These are phyloP conservation scores for Poecile atricapillus DNA, from an alignment of 2,113 vertebrate genomes.

Conservation along the genomic window DNA sequence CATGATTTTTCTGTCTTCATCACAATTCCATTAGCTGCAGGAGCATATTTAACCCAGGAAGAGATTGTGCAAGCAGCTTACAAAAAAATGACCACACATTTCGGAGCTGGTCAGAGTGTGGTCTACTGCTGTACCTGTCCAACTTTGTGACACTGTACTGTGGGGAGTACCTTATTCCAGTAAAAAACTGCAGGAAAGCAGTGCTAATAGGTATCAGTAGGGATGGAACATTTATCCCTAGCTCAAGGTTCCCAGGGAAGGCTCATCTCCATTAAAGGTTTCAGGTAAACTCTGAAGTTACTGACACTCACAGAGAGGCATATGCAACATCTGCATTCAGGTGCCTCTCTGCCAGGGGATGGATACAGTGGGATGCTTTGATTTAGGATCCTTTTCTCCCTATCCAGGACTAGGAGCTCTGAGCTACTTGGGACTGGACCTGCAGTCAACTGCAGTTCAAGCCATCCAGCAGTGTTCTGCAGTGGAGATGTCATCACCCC, in stretches of 20 bases:
- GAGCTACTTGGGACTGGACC: neutral
- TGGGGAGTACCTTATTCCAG: neutral
- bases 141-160: neutral
- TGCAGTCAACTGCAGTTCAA: neutral
- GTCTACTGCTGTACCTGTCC: neutral
- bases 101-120: neutral
- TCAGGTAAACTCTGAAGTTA: neutral
- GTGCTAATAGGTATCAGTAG: neutral
- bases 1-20: neutral
- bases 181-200: neutral
- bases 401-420: neutral
- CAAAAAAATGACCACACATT: accelerated
- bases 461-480: neutral
- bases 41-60: neutral
- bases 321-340: neutral
- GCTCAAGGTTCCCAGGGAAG: neutral
- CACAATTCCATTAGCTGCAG: neutral
- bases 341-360: neutral
- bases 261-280: neutral
- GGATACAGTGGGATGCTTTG: neutral
- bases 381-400: neutral
- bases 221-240: neutral
- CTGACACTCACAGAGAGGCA: neutral
- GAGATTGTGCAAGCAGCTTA: neutral
- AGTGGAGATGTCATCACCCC: neutral